Evolutionary conservation across 2,113 vertebrate species (phyloP).

Genomic region (Piliocolobus tephrosceles): DNA sequence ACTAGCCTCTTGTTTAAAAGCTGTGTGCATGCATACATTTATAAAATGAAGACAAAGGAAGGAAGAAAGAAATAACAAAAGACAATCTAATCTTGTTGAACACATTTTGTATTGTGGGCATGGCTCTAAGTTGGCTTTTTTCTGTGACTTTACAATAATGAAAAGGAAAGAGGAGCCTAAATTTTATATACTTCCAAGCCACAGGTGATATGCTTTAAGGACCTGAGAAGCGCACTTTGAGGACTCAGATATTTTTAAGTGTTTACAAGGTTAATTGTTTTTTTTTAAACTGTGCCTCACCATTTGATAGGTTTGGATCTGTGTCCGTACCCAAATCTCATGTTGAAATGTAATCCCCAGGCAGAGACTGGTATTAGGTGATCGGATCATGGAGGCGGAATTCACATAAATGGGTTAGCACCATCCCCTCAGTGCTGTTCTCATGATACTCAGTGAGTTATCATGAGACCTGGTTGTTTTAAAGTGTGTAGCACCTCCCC

Average conservation of each 20-base stretch:
- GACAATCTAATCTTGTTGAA: neutral
- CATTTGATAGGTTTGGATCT: no score
- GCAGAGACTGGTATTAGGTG: no score
- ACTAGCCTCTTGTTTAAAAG: constrained; percentile 38
- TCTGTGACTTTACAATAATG: neutral
- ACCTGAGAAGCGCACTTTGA: constrained; percentile 11
- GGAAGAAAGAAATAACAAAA: neutral
- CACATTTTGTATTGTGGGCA: neutral
- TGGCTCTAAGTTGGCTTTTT: constrained; percentile 15
- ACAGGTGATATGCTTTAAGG: neutral
- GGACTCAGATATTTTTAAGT: neutral
- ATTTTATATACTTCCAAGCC: neutral
- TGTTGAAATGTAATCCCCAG: no score
- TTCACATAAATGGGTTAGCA: no score
- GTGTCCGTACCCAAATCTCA: no score
- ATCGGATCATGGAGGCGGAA: no score
- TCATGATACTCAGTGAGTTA: no score
- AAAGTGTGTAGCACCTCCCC: no score
- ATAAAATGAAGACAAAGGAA: constrained; percentile 27
- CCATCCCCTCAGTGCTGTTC: no score
- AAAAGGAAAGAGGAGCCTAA: neutral
- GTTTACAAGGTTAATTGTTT: neutral
- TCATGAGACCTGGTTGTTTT: no score
- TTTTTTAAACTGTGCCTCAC: neutral
- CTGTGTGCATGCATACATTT: neutral